Conservation (phyloP, 2,888 invertebrate genomes). For the Uropetala carovei region DNA sequence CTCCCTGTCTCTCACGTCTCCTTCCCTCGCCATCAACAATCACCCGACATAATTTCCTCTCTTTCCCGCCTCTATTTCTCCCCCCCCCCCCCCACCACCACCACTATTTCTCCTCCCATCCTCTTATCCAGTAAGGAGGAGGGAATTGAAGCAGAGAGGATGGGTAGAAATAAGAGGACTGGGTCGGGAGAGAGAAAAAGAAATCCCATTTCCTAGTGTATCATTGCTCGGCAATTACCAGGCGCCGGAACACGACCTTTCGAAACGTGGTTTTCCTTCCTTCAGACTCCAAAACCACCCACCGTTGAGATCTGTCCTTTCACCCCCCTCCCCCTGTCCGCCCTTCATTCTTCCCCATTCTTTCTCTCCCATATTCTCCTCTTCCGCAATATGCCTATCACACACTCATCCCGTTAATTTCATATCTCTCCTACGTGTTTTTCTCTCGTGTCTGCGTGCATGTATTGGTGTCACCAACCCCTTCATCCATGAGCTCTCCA, state of each 20-base stretch:
- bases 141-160: background rate
- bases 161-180: background rate
- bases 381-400: background rate
- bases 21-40: background rate
- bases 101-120: background rate
- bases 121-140: background rate
- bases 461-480: too few species aligned
- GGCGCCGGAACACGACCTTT: constrained; percentile 53
- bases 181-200: background rate
- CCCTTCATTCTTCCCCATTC: background rate
- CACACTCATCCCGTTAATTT: background rate
- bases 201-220: constrained; percentile 49
- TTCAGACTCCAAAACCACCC: constrained; percentile 41
- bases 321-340: background rate
- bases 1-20: constrained; percentile 25
- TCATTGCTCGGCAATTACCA: constrained; percentile 48
- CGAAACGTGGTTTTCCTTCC: constrained; percentile 31
- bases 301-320: background rate
- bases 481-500: too few species aligned
- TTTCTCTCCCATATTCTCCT: background rate
- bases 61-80: background rate
- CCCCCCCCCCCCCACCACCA: too few species aligned
- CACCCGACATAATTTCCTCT: background rate
- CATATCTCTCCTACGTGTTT: too few species aligned
- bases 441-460: too few species aligned